Base-by-base conservation (phyloP, 2,888 invertebrate genomes). In the Troides helena region DNA sequence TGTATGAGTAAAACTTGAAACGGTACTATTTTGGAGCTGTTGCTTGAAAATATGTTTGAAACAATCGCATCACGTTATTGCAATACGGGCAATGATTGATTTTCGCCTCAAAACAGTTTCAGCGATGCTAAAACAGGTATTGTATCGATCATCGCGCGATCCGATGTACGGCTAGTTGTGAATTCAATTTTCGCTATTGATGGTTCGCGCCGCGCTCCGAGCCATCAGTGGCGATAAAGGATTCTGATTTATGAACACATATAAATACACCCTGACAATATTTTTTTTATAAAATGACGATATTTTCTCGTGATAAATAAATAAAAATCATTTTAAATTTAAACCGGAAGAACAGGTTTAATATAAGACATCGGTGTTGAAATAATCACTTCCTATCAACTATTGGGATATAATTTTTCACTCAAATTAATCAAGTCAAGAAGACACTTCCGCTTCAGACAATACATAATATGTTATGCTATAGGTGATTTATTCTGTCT, bases 131-230 rank as follows among this genome's bases (percentile, higher is more conserved):
- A 63, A 68, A 64, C 64, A 68, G 68, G 60, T 64, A 62, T 63
- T 61, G 65, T 64, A 65, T 65, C 69, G 59, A 69, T 64, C 36
- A 56, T 23, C 60, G 61, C 60, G 25, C 60, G 65, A 57, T 21
- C 56, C 58, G 58, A 43, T 50, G 57, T 59, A 56, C 59, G 30
- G 61, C 58, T 72, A 65, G 71, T 71, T 71, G 72, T 68, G 72
- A 71, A 76, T 77, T 77, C 74, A 74, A 78, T 78, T 77, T 78
- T 75, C 72, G 70, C 73, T 69, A 69, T 69, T 69, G 69, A 69
- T 69, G 61, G 56, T 17, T n/a, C 56, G 10, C 56, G 65, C 69
- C n/a, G 43, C 43, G 60, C 61, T 18, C 59, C 57, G 25, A 58
- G 53, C 39, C 59, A 14, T 59, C 59, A 39, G 53, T 36, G 36